Conservation (phyloP, 2,113 vertebrate genomes). For the Psammodynastes pulverulentus region DNA sequence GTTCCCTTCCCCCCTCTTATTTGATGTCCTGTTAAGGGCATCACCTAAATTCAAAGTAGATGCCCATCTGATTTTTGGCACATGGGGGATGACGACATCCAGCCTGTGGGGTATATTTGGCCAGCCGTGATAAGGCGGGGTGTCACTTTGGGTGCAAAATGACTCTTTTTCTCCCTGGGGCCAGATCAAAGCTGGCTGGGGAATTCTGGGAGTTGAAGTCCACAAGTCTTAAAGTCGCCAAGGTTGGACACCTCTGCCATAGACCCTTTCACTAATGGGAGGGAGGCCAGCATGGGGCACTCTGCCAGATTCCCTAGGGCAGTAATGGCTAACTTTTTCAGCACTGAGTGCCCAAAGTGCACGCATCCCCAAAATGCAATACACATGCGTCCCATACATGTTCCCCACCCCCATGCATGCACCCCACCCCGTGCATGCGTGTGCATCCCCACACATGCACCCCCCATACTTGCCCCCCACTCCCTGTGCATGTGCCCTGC, state of each 20-base stretch:
- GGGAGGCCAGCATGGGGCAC: neutral
- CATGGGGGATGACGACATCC: neutral
- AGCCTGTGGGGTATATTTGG: neutral
- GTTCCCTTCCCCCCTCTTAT: neutral
- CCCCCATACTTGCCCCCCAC: too few relatives aligned
- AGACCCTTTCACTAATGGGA: neutral
- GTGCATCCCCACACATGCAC: too few relatives aligned
- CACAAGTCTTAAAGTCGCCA: neutral
- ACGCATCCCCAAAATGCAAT: too few relatives aligned
- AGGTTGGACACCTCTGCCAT: neutral
- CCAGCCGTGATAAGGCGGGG: neutral
- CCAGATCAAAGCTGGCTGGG: neutral
- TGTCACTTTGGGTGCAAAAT: neutral
- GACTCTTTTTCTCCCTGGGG: neutral
- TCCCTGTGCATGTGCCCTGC: too few relatives aligned
- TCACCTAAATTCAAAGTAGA: neutral
- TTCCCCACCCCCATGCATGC: too few relatives aligned
- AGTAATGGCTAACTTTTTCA: too few relatives aligned
- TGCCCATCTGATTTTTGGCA: neutral
- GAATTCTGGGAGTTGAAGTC: neutral
- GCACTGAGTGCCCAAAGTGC: too few relatives aligned
- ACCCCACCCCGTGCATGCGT: too few relatives aligned
- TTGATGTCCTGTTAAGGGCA: neutral
- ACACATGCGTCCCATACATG: too few relatives aligned
- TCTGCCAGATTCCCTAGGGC: too few relatives aligned